These are phyloP conservation scores for Piscicola geometra DNA, from an alignment of 2,888 invertebrate genomes.

Conservation along the genomic window DNA sequence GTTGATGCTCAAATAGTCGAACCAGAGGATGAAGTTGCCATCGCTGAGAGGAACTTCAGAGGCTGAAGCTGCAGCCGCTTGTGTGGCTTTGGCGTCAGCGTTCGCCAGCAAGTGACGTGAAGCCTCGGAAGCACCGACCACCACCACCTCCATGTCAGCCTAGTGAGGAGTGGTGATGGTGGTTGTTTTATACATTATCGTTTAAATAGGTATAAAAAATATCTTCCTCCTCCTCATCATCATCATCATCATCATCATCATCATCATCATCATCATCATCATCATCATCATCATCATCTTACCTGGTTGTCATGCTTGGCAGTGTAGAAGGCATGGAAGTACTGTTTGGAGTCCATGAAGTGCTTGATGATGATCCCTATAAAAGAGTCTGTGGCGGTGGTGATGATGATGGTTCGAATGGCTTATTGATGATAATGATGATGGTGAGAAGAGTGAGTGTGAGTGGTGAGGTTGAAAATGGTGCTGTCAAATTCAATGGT, in stretches of 20 bases:
- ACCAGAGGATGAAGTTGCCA: slow-evolving; percentile 25
- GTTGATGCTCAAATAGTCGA: neutral
- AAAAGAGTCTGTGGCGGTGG: neutral
- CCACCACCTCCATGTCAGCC: neutral
- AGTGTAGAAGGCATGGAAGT: slow-evolving; percentile 5
- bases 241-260: no score
- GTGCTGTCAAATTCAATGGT: no score
- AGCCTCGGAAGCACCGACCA: neutral
- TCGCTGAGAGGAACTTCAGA: neutral
- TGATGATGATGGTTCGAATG: no score
- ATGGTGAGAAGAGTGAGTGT: no score
- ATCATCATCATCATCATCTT: no score
- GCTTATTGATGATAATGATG: no score
- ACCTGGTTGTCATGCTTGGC: neutral
- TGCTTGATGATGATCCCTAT: neutral
- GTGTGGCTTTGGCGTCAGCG: neutral
- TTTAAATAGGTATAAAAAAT: no score
- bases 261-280: no score
- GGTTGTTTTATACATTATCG: no score
- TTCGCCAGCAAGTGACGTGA: slow-evolving; percentile 13
- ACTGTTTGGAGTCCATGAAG: neutral
- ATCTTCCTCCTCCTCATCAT: no score
- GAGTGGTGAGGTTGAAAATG: no score
- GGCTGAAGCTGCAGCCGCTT: neutral
- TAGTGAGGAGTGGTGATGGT: neutral